Percentiles rank a stretch among this genome's conserved stretches.
Conservation (phyloP, 2,797 vertebrate genomes). For the Micropoecilia bifurca region DNA sequence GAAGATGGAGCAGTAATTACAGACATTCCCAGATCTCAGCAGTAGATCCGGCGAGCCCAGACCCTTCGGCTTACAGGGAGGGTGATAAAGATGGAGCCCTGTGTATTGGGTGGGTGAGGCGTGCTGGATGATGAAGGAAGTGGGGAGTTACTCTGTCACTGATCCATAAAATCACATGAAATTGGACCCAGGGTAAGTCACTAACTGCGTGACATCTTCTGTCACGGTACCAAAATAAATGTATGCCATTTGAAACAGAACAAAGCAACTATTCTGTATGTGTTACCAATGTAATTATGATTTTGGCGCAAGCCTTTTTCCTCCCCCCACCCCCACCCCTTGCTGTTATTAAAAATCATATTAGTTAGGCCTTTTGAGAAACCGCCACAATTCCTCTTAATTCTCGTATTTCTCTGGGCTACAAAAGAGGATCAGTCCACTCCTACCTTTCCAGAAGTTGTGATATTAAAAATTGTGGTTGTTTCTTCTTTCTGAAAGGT, state of each 20-base stretch:
- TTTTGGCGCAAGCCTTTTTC: constrained; percentile 28
- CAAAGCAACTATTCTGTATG: constrained; percentile 39
- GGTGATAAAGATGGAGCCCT: constrained; percentile 69
- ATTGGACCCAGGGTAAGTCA: constrained; percentile 55
- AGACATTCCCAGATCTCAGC: constrained; percentile 78
- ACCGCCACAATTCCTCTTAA: constrained; percentile 27
- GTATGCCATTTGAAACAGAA: constrained; percentile 40
- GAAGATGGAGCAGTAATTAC: constrained; percentile 84
- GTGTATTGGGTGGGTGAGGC: constrained; percentile 66
- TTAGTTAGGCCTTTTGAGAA: constrained; percentile 26
- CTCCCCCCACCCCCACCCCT: not conserved
- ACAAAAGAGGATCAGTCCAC: not conserved
- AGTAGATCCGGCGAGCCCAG: constrained; percentile 63
- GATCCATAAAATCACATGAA: constrained; percentile 72
- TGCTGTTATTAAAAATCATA: constrained; percentile 50
- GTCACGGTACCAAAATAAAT: constrained; percentile 49
- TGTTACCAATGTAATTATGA: constrained; percentile 51
- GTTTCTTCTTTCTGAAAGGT: constrained; percentile 72
- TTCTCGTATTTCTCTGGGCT: not conserved
- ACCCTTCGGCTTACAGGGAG: constrained; percentile 63
- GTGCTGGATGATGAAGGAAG: constrained; percentile 70
- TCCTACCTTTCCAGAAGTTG: constrained; percentile 49
- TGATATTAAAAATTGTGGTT: constrained; percentile 62
- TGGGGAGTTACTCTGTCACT: constrained; percentile 69
- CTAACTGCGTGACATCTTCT: constrained; percentile 50